phyloP scores from a whole-genome alignment of 1,140 invertebrate genomes.

The honey bee (Apis mellifera) region Amel_HAv3.1 CM009934.2:8826001-8826500 shows the following conservation, averaged over 20 bases:
- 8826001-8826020: slow-evolving; percentile 14
- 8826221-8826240: no score
- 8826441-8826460: no score
- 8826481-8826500: background rate
- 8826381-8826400: no score
- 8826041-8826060: slow-evolving; percentile 44
- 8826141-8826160: slow-evolving; percentile 51
- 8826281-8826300: no score
- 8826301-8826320: no score
- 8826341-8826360: no score
- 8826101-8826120: slow-evolving; percentile 50
- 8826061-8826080: slow-evolving; percentile 35
- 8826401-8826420: no score
- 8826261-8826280: no score
- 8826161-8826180: background rate
- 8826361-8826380: no score
- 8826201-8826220: background rate
- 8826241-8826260: no score
- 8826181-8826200: background rate
- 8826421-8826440: no score
- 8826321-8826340: no score
- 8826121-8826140: slow-evolving; percentile 50
- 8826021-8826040: slow-evolving; percentile 62
- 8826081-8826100: slow-evolving; percentile 31
- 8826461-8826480: background rate